phyloP scores from a whole-genome alignment of 92 coral and sea anemone species.

The Anthopleura xanthogrammica region DNA sequence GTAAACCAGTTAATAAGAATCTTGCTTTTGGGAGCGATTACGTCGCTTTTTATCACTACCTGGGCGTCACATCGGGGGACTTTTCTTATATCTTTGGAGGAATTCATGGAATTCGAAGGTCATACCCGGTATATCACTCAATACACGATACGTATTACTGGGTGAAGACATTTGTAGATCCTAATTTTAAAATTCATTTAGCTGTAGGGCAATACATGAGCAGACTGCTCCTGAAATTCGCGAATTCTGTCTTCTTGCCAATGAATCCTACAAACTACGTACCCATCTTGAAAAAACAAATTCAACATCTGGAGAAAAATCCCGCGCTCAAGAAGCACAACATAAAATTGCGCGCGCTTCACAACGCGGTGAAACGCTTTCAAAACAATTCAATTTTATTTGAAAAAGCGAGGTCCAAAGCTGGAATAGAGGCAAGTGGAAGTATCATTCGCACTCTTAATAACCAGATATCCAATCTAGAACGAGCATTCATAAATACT shows the following conservation, averaged over 20 bases:
- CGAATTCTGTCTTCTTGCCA: constrained; percentile 68
- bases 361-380: constrained; percentile 26
- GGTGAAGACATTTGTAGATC: constrained; percentile 84
- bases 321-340: constrained; percentile 30
- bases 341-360: constrained; percentile 45
- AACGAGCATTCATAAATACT: constrained; percentile 74
- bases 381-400: background rate
- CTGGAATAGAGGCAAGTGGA: background rate
- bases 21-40: constrained; percentile 87
- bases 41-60: constrained; percentile 77
- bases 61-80: constrained; percentile 81
- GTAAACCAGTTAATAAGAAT: constrained; percentile 52
- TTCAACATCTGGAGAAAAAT: constrained; percentile 11
- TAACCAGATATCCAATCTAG: constrained; percentile 74
- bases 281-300: constrained; percentile 27
- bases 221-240: constrained; percentile 58
- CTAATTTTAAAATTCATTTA: constrained; percentile 82
- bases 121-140: constrained; percentile 91
- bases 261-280: constrained; percentile 66
- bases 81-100: constrained; percentile 89
- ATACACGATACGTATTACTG: constrained; percentile 73
- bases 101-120: constrained; percentile 49
- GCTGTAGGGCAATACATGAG: constrained; percentile 76
- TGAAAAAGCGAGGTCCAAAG: background rate
- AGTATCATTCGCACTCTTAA: constrained; percentile 58